phyloP scores from a whole-genome alignment of 2,888 invertebrate species.

The Melanostoma mellinum region DNA sequence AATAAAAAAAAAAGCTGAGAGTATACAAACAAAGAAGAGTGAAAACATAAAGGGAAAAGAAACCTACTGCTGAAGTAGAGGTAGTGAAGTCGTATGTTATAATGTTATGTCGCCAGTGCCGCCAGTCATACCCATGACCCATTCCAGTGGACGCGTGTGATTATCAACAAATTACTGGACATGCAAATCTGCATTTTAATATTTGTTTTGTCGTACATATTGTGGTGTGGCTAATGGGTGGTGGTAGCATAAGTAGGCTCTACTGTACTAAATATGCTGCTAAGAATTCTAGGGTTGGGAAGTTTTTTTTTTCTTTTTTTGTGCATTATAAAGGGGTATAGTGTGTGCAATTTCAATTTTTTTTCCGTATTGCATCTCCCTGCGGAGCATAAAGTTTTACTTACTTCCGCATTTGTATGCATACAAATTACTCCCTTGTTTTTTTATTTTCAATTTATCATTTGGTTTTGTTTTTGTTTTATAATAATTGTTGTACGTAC shows the following conservation, averaged over 20 bases:
- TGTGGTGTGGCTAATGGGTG: slow-evolving; percentile 53
- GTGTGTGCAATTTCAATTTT: not conserved
- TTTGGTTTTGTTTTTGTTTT: slow-evolving; percentile 39
- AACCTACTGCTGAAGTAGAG: not conserved
- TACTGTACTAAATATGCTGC: not conserved
- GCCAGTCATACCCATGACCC: slow-evolving; percentile 32
- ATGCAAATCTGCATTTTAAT: slow-evolving; percentile 72
- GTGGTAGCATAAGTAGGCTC: slow-evolving; percentile 7
- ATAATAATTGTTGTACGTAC: slow-evolving; percentile 22
- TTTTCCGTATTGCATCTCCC: slow-evolving; percentile 7
- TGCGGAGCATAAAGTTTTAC: not conserved
- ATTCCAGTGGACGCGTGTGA: slow-evolving; percentile 67
- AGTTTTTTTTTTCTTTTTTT: slow-evolving; percentile 5
- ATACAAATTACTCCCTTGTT: slow-evolving; percentile 1
- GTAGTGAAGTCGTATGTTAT: slow-evolving; percentile 48
- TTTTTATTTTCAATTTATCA: slow-evolving; percentile 10
- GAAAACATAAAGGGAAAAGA: not conserved
- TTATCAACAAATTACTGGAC: slow-evolving; percentile 73
- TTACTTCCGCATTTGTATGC: too few relatives aligned
- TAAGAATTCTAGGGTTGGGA: slow-evolving; percentile 7
- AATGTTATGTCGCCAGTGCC: slow-evolving; percentile 53
- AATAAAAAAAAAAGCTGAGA: slow-evolving; percentile 35
- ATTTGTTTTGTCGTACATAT: slow-evolving; percentile 66
- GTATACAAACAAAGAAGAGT: slow-evolving; percentile 25
- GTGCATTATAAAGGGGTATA: too few relatives aligned